Evolutionary conservation across 2,888 invertebrate species (phyloP).

Genomic region (Eucera pruinosa): DNA sequence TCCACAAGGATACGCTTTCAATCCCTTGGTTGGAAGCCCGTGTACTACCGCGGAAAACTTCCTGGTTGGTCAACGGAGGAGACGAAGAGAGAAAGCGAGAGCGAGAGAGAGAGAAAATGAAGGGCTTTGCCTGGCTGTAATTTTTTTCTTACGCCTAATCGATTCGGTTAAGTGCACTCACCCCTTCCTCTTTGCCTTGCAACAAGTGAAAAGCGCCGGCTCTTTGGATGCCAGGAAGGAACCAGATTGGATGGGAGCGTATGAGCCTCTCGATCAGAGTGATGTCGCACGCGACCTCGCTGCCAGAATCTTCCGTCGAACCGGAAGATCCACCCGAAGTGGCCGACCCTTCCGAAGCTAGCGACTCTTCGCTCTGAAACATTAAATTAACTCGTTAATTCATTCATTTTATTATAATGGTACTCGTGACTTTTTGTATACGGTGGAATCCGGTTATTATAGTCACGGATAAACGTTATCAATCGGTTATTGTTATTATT

Average conservation of each 20-base stretch:
- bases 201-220: conserved; percentile 97
- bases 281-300: conserved; percentile 93
- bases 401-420: too few relatives aligned
- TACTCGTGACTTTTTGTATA: too few relatives aligned
- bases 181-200: conserved; percentile 96
- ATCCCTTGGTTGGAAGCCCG: background rate
- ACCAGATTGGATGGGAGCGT: conserved; percentile 98
- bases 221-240: conserved; percentile 95
- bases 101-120: background rate
- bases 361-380: conserved; percentile 88
- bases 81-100: background rate
- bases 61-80: conserved; percentile 8
- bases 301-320: conserved; percentile 86
- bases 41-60: conserved; percentile 31
- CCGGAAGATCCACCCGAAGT: conserved; percentile 82
- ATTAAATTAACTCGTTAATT: background rate
- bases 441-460: too few relatives aligned
- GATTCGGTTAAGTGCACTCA: conserved; percentile 84
- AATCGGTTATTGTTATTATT: too few relatives aligned
- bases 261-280: conserved; percentile 94
- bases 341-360: conserved; percentile 87
- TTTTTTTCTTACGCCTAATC: conserved; percentile 64
- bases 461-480: too few relatives aligned
- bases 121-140: conserved; percentile 33
- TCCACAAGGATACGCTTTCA: conserved; percentile 28